Percentiles rank a stretch among this genome's conserved stretches.
Conservation (phyloP, 2,797 vertebrate species). For the Clamator glandarius region DNA sequence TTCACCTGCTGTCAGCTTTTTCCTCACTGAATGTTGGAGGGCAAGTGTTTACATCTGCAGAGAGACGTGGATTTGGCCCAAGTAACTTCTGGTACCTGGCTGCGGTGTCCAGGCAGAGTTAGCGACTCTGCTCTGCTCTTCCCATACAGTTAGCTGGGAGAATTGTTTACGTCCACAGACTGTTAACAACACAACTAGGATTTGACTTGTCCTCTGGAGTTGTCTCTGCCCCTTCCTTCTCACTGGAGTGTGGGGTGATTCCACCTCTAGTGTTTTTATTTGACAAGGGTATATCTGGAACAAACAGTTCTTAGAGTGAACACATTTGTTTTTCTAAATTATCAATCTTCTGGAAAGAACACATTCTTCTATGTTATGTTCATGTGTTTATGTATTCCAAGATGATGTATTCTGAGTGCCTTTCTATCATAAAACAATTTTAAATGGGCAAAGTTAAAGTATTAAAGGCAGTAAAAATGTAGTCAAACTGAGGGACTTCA, state of each 20-base stretch:
- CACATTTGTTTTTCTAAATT: background rate
- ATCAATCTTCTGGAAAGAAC: background rate
- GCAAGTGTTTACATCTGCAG: background rate
- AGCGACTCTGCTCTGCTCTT: background rate
- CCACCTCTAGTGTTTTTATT: background rate
- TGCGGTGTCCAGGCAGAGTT: background rate
- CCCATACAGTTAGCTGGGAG: fast-evolving
- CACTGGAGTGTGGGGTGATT: background rate
- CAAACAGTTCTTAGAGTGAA: background rate
- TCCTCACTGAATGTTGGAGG: background rate
- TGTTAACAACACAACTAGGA: background rate
- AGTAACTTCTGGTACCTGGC: background rate
- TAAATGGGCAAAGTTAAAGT: background rate
- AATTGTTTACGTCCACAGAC: background rate
- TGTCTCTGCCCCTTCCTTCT: background rate
- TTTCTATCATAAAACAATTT: background rate
- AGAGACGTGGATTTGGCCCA: background rate
- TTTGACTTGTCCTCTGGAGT: background rate
- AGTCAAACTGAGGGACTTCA: background rate
- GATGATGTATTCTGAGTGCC: background rate
- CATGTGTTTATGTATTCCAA: background rate
- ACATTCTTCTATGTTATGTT: background rate
- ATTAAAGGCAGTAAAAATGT: background rate
- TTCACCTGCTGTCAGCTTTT: background rate
- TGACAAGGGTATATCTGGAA: background rate